Conservation (phyloP, 2,113 vertebrate genomes). For the Sceloporus undulatus region DNA sequence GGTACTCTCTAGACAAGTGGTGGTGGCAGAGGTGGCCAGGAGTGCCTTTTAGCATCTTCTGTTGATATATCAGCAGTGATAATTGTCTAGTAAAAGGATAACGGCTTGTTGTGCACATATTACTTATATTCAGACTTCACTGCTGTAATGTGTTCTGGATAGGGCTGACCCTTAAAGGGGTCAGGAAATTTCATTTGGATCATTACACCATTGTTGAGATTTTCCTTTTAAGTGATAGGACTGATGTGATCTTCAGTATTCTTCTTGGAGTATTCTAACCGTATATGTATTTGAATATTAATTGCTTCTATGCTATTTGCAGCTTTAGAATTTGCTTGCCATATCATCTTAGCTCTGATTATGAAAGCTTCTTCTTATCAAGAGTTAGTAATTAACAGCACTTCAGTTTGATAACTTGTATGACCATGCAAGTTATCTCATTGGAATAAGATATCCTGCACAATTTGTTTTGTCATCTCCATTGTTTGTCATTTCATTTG, state of each 20-base stretch:
- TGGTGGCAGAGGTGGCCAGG: too few relatives aligned
- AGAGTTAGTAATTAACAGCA: not conserved
- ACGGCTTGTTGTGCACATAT: too few relatives aligned
- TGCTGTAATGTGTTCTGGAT: too few relatives aligned
- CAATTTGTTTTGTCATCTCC: conserved; percentile 50
- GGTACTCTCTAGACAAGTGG: too few relatives aligned
- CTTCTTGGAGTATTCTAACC: not conserved
- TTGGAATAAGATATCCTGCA: conserved; percentile 44
- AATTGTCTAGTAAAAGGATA: too few relatives aligned
- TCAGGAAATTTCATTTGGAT: not conserved
- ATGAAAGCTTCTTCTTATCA: not conserved
- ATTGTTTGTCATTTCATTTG: conserved; percentile 10
- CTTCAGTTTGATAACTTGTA: not conserved
- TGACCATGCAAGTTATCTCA: not conserved
- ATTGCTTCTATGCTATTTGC: not conserved
- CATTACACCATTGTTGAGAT: not conserved
- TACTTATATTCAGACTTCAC: too few relatives aligned
- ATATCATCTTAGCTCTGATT: not conserved
- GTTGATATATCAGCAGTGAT: too few relatives aligned
- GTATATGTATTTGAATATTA: not conserved
- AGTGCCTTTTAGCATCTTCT: too few relatives aligned
- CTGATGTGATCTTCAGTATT: not conserved
- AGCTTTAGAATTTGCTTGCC: not conserved
- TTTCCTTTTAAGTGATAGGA: not conserved
- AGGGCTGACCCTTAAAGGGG: too few relatives aligned